Percentiles rank a stretch among this genome's conserved stretches.
Conservation (phyloP, 2,797 vertebrate genomes). For the Simalia tracyae region DNA sequence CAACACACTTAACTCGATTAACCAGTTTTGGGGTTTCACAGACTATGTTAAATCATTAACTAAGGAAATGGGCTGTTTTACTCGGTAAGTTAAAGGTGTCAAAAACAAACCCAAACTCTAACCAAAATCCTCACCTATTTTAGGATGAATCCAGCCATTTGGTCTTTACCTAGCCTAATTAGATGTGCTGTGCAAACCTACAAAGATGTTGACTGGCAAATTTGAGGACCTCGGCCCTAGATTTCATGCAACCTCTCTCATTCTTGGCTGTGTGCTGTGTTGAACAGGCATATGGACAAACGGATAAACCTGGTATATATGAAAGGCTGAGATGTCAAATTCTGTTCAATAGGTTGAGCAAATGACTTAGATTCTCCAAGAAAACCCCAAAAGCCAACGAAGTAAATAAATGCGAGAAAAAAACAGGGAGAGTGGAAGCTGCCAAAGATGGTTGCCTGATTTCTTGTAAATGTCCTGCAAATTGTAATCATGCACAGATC, state of each 20-base stretch:
- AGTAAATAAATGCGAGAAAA: not conserved
- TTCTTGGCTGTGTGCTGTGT: not conserved
- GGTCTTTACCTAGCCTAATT: not conserved
- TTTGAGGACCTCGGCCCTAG: not conserved
- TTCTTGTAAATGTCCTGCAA: not conserved
- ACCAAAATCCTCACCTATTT: not conserved
- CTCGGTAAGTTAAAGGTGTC: not conserved
- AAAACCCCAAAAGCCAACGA: not conserved
- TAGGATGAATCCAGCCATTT: not conserved
- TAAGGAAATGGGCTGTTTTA: not conserved
- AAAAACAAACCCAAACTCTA: not conserved
- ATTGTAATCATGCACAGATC: not conserved
- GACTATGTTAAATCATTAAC: not conserved
- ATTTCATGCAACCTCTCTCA: not conserved
- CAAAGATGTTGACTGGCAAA: not conserved
- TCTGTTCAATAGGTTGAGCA: not conserved
- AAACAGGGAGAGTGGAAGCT: not conserved
- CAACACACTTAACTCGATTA: not conserved
- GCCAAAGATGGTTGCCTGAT: not conserved
- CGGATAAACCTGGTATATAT: not conserved
- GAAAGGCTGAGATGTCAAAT: not conserved
- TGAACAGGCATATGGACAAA: not conserved
- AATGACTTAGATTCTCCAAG: not conserved
- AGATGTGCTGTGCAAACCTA: not conserved
- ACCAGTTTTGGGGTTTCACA: not conserved